Evolutionary conservation across 92 coral and sea anemone genomes (phyloP), one percentile per base, ranked within the genome.

Genomic region (Palythoa grandiflora): DNA sequence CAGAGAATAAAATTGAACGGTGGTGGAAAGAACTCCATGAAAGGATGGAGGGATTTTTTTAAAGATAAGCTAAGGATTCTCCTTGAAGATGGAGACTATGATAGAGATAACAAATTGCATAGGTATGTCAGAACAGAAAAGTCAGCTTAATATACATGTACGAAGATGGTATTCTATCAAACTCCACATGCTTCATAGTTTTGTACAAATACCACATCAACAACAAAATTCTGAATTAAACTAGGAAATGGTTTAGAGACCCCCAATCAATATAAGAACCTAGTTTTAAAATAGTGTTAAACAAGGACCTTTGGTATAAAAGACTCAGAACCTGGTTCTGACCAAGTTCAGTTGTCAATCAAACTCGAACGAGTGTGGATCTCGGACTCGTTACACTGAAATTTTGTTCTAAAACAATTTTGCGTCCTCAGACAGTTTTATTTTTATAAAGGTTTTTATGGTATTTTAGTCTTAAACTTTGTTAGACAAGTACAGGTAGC

Each of bases 21-120:
- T 60, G 68, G 68, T 60, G 20, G 68, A 60, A 60, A 60, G 68
- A 60, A 60, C 68, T 60, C n/a, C 68, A 60, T 60, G 68, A 60
- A 16, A 60, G 68, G 68, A 60, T 60, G 20, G 68, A 60, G 68
- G 35, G 28, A 2, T 0, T 60, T 13, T 60, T 60, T 60, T 60
- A 60, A 60, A 60, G 68, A 60, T 60, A 35, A 60, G 28, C 68
- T 60, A 16, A 60, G 68, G 68, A 60, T 60, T 60, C 68, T 60
- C 68, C 68, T 60, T 16, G 68, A 60, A 60, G 68, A 60, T 60
- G 68, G 68, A 60, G 68, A 60, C 28, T 60, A 44, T 44, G 68
- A 60, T 60, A 60, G 68, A 60, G 68, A 60, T 60, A 60, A 60
- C 68, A 60, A 60, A 60, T 60, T 60, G 35, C 68, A 60, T 16